Conservation (phyloP, 2,888 invertebrate genomes). For the Bombyx huttoni region DNA sequence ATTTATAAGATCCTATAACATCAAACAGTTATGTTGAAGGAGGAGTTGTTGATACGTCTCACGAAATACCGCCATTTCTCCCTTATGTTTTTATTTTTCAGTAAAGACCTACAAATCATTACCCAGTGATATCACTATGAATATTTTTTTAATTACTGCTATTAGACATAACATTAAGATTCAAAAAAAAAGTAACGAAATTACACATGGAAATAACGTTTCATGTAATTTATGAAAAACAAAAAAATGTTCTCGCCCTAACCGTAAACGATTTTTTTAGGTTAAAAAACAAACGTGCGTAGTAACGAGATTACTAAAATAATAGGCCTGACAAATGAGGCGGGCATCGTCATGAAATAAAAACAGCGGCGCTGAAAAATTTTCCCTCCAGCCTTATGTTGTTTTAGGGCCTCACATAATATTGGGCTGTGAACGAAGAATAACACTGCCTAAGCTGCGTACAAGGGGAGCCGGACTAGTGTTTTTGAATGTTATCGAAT, state of each 20-base stretch:
- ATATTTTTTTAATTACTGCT: no score
- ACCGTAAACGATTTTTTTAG: constrained; percentile 1
- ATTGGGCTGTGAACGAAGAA: constrained; percentile 53
- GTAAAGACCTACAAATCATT: no score
- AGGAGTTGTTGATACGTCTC: no score
- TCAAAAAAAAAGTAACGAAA: no score
- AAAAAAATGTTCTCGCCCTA: neutral
- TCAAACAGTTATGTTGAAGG: no score
- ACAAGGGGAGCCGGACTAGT: constrained; percentile 5
- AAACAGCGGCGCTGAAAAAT: constrained; percentile 34
- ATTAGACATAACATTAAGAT: no score
- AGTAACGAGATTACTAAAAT: constrained; percentile 25
- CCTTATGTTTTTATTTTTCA: no score
- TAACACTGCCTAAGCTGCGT: constrained; percentile 22
- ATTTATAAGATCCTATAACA: no score
- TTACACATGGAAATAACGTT: neutral
- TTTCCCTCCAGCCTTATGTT: constrained; percentile 25
- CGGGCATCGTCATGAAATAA: constrained; percentile 27
- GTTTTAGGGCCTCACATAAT: constrained; percentile 54
- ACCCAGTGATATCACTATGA: no score
- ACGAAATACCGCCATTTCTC: no score
- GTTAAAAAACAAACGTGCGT: constrained; percentile 5
- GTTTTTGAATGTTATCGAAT: neutral
- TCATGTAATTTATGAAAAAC: neutral
- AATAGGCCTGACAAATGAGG: constrained; percentile 36